Percentiles rank a stretch among this genome's conserved stretches.
phyloP scores from a whole-genome alignment of 2,888 invertebrate species.

The Andrena minutula region DNA sequence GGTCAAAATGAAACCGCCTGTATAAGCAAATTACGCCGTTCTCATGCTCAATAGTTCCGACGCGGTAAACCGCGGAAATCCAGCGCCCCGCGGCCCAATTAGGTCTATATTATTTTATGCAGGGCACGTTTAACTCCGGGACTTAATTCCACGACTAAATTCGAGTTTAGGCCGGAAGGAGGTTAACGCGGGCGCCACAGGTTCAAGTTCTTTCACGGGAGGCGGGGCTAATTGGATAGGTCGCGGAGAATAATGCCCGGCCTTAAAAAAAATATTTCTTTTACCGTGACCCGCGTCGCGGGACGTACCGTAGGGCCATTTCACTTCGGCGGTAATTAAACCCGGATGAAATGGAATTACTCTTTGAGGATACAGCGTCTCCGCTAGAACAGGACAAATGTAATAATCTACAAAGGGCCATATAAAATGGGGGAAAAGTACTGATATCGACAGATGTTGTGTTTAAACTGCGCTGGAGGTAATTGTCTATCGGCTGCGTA shows the following conservation, averaged over 20 bases:
- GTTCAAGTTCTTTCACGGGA: slow-evolving; percentile 11
- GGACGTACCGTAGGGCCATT: not conserved
- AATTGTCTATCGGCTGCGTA: too few species aligned
- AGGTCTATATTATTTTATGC: slow-evolving; percentile 65
- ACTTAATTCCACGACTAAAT: slow-evolving; percentile 54
- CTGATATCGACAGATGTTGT: too few species aligned
- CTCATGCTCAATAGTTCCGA: slow-evolving; percentile 24
- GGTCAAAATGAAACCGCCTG: not conserved
- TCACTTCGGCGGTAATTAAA: slow-evolving; percentile 38
- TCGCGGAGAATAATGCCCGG: slow-evolving; percentile 5
- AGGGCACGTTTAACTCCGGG: slow-evolving; percentile 39
- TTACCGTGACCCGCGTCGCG: not conserved
- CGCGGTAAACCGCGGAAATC: slow-evolving; percentile 43
- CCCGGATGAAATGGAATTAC: slow-evolving; percentile 36
- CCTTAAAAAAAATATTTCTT: slow-evolving; percentile 37
- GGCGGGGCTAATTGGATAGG: slow-evolving; percentile 26
- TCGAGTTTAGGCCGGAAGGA: slow-evolving; percentile 51
- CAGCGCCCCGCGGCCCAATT: slow-evolving; percentile 54
- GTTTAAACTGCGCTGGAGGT: too few species aligned
- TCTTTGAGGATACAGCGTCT: not conserved
- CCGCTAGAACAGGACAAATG: not conserved
- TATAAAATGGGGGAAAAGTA: too few species aligned
- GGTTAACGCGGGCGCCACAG: slow-evolving; percentile 46
- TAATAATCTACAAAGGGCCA: not conserved
- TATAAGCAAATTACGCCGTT: slow-evolving; percentile 21